phyloP scores from a whole-genome alignment of 2,888 invertebrate genomes.

The Callosobruchus maculatus region DNA sequence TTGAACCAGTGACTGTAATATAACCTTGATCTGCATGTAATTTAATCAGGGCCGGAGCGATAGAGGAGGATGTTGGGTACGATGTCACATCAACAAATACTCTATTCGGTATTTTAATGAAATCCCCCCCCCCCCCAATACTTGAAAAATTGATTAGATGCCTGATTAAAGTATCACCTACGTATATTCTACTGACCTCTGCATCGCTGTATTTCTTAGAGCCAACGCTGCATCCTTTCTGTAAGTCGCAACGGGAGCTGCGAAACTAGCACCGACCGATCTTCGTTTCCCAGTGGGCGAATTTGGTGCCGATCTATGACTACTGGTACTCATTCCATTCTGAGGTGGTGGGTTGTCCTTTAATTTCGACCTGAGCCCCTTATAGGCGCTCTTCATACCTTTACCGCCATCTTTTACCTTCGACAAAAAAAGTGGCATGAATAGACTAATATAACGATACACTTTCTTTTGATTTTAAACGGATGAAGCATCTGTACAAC shows the following conservation, averaged over 20 bases:
- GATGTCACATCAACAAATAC: too few species aligned
- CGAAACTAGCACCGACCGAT: constrained; percentile 35
- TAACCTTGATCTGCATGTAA: too few species aligned
- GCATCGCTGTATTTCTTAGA: constrained; percentile 40
- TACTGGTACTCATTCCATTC: constrained; percentile 37
- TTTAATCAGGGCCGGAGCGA: too few species aligned
- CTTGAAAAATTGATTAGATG: too few species aligned
- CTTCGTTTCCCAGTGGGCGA: constrained; percentile 60
- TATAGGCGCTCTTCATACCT: constrained; percentile 74
- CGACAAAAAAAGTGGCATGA: not conserved
- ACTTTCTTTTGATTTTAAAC: too few species aligned
- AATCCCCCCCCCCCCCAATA: too few species aligned
- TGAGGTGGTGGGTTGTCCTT: constrained; percentile 46
- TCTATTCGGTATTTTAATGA: too few species aligned
- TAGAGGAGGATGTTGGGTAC: too few species aligned
- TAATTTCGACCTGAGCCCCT: constrained; percentile 67
- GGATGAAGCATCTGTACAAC: too few species aligned
- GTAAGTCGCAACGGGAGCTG: constrained; percentile 44
- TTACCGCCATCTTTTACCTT: constrained; percentile 72
- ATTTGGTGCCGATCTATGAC: constrained; percentile 62
- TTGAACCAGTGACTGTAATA: too few species aligned
- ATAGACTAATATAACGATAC: too few species aligned
- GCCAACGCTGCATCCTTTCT: constrained; percentile 44
- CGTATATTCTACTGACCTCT: constrained; percentile 31
- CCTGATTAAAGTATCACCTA: too few species aligned